Percentiles rank a stretch among this genome's conserved stretches.
phyloP scores from a whole-genome alignment of 2,797 vertebrate genomes.

The Tragelaphus oryx region DNA sequence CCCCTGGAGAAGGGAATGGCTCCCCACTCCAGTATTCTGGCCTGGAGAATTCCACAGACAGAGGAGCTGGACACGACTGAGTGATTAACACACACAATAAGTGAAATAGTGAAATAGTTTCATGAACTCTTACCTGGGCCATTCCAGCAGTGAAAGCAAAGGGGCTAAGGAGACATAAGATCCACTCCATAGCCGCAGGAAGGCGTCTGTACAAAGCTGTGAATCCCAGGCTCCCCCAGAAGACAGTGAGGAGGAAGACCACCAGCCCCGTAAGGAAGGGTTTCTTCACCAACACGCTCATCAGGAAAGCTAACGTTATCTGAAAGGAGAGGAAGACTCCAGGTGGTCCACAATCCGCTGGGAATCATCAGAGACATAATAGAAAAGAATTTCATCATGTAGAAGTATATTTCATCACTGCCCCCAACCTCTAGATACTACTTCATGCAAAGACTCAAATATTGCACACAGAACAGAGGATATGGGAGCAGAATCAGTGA shows the following conservation, averaged over 20 bases:
- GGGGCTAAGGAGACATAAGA: constrained; percentile 60
- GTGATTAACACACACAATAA: fast-evolving
- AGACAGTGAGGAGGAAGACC: constrained; percentile 47
- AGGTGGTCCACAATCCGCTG: background rate
- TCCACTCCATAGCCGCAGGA: constrained; percentile 54
- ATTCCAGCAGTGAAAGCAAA: constrained; percentile 67
- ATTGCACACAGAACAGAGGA: background rate
- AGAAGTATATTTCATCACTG: background rate
- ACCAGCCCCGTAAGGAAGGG: constrained; percentile 46
- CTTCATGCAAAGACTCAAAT: background rate
- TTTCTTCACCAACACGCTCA: constrained; percentile 56
- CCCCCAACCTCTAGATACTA: background rate
- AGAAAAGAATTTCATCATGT: background rate
- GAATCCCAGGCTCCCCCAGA: constrained; percentile 61
- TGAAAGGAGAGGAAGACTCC: background rate
- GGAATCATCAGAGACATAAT: background rate
- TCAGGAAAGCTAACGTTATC: constrained; percentile 61
- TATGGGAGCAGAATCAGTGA: background rate
- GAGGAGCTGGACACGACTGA: background rate
- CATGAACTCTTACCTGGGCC: constrained; percentile 56
- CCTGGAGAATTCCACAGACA: background rate
- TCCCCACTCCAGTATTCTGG: background rate
- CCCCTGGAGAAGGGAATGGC: background rate
- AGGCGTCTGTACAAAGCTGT: constrained; percentile 26
- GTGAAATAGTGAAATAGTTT: background rate